Percentiles rank a stretch among this genome's conserved stretches.
Evolutionary conservation across 2,797 vertebrate species (phyloP).

Genomic region (Masticophis lateralis): DNA sequence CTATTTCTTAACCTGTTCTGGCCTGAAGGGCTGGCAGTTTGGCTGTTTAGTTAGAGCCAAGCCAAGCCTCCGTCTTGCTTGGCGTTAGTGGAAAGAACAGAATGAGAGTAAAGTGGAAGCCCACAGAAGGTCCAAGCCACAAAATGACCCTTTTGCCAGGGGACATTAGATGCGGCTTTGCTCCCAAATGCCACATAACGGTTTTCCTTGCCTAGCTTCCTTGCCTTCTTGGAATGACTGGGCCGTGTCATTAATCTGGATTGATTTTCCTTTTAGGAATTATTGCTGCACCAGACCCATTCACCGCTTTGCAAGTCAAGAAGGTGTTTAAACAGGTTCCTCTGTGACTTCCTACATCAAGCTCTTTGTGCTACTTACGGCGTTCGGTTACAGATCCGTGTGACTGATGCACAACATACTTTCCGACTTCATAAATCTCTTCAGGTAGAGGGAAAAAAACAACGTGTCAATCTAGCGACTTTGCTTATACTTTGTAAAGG

Average conservation of each 20-base stretch:
- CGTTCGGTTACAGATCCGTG: neutral
- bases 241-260: neutral
- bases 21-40: neutral
- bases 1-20: neutral
- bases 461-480: neutral
- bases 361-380: neutral
- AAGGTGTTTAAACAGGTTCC: neutral
- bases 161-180: neutral
- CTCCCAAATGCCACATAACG: neutral
- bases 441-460: rapidly evolving
- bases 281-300: neutral
- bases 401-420: slow-evolving; percentile 27
- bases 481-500: neutral
- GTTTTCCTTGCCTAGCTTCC: neutral
- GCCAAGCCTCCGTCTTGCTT: neutral
- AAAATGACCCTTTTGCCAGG: neutral
- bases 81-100: neutral
- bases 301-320: neutral
- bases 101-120: neutral
- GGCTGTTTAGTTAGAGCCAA: neutral
- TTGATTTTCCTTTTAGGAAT: neutral
- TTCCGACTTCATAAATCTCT: slow-evolving; percentile 24
- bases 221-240: neutral
- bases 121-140: neutral
- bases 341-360: neutral